Base-by-base conservation (phyloP, 2,113 vertebrate genomes). In the Phasianus colchicus region DNA sequence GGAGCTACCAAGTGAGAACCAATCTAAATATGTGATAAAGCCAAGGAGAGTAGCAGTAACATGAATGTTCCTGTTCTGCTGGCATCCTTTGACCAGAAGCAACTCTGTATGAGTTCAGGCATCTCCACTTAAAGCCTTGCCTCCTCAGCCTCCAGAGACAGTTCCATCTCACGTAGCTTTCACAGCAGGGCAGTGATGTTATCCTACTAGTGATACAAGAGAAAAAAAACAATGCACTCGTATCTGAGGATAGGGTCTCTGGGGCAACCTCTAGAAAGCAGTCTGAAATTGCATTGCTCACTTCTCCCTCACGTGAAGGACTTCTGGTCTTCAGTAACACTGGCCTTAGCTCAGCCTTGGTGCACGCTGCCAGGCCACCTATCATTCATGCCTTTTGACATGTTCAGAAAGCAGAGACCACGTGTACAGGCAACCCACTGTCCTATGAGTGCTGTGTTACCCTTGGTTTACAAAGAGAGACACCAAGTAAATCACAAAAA, bases 391-490 rank as follows among this genome's bases (percentile, higher is more conserved):
- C 30, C 15, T 71, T 83, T 55, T 21, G 45, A 66, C 38, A 57
- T 22, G 4, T 7, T 22, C 48, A 76, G 60, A 82, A 92, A 61
- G 32, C 1, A 66, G 10, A 74, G 20, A 38, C 29, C 27, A 40
- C 0, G 0, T 11, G 36, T 3, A 10, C 14, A 19, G 17, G 24
- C 42, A 55, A 43, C 2, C 1, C 3, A 38, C 15, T 83, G 29
- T 25, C 32, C 72, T 55, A 45, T 77, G 72, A 86, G 70, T 38
- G 38, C 20, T 0, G 4, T 0, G 0, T 43, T 60, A 36, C 15
- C 29, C 40, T 83, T 76, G 38, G 12, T 36, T 91, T 73, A 43
- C 20, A 15, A 82, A 88, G 11, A 5, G 22, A 2, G 13, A 47
- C 13, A 64, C 7, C 27, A 91, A 78, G 69, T 24, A 83, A 79